Percentiles rank a stretch among this genome's conserved stretches.
Evolutionary conservation across 2,888 invertebrate species (phyloP).

Genomic region (Eristalinus sepulchralis): DNA sequence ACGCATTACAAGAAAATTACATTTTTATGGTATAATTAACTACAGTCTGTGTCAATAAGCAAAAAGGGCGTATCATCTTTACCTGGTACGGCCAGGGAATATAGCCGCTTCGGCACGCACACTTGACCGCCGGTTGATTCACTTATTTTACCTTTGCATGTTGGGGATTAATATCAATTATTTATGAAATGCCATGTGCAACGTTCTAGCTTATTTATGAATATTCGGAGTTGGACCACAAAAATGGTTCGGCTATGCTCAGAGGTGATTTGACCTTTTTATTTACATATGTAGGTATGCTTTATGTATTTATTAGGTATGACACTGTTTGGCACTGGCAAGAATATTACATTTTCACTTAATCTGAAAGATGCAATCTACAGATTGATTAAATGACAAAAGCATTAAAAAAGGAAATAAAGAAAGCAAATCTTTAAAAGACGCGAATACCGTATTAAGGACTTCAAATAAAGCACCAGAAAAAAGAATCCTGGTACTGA

Average conservation of each 20-base stretch:
- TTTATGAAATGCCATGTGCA: constrained; percentile 36
- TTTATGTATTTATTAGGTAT: neutral
- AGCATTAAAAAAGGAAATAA: no score
- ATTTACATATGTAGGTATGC: no score
- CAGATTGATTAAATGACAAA: no score
- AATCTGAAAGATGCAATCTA: no score
- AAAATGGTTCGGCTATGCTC: neutral
- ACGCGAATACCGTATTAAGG: no score
- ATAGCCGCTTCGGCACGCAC: constrained; percentile 28
- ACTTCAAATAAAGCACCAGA: no score
- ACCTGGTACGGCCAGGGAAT: neutral
- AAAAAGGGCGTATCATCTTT: neutral
- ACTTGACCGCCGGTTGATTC: constrained; percentile 51
- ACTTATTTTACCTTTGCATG: constrained; percentile 44
- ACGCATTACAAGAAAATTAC: constrained; percentile 9
- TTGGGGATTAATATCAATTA: constrained; percentile 22
- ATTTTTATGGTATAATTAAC: constrained; percentile 37
- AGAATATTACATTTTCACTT: neutral
- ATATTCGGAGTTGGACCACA: no score
- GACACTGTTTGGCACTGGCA: neutral
- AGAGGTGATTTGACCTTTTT: neutral
- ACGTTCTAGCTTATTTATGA: constrained; percentile 7
- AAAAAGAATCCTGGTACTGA: no score
- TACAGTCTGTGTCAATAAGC: constrained; percentile 30
- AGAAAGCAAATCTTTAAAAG: no score